Evolutionary conservation across 2,888 invertebrate genomes (phyloP).

Genomic region (Apeira syringaria): DNA sequence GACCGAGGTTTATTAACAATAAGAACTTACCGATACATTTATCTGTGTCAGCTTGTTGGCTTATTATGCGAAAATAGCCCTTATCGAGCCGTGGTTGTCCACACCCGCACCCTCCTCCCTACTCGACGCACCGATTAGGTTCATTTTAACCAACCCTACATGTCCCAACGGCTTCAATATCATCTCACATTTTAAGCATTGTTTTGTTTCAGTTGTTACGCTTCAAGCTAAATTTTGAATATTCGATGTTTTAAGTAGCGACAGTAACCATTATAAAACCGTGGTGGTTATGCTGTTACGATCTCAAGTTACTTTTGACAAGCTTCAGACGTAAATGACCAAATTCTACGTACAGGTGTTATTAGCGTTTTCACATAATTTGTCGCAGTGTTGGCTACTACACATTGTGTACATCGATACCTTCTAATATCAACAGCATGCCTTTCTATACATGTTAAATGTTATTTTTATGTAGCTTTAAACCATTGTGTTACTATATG

Average conservation of each 20-base stretch:
- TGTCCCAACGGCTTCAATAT: slow-evolving; percentile 55
- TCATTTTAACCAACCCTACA: slow-evolving; percentile 57
- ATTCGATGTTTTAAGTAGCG: slow-evolving; percentile 67
- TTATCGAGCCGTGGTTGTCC: slow-evolving; percentile 83
- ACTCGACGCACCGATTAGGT: slow-evolving; percentile 55
- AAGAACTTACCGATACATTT: slow-evolving; percentile 2
- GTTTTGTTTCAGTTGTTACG: slow-evolving; percentile 52
- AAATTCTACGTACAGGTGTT: slow-evolving; percentile 10
- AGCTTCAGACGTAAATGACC: slow-evolving; percentile 41
- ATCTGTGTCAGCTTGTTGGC: slow-evolving; percentile 64
- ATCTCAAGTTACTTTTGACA: slow-evolving; percentile 45
- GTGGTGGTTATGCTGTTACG: slow-evolving; percentile 37
- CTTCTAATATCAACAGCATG: slow-evolving; percentile 10
- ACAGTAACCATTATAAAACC: slow-evolving; percentile 42
- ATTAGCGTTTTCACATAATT: slow-evolving; percentile 20
- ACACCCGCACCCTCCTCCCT: slow-evolving; percentile 57
- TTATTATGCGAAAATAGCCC: slow-evolving; percentile 62
- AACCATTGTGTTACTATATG: neutral
- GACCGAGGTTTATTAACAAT: slow-evolving; percentile 40
- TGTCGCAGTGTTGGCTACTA: slow-evolving; percentile 16
- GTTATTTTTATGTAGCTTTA: slow-evolving; percentile 1
- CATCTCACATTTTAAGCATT: slow-evolving; percentile 63
- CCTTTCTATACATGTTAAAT: slow-evolving; percentile 6
- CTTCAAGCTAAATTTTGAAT: slow-evolving; percentile 64
- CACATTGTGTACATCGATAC: slow-evolving; percentile 13